These are phyloP conservation scores for Athetis lepigone DNA, from an alignment of 2,888 invertebrate genomes.

Conservation along the genomic window DNA sequence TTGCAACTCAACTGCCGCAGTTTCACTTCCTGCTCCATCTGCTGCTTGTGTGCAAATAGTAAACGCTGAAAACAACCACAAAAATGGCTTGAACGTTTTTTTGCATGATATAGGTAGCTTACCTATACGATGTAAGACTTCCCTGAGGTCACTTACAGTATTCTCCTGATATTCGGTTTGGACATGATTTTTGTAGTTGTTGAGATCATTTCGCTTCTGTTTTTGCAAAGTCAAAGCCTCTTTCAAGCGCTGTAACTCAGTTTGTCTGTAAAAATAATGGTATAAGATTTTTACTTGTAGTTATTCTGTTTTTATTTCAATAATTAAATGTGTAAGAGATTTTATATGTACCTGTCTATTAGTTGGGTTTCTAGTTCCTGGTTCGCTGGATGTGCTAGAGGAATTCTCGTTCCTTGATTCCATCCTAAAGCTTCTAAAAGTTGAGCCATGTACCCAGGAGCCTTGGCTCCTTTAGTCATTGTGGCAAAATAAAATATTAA, in stretches of 20 bases:
- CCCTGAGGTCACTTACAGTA: conserved; percentile 83
- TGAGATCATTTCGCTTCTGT: conserved; percentile 83
- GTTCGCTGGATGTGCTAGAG: conserved; percentile 95
- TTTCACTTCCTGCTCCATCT: conserved; percentile 93
- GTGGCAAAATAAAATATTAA: conserved; percentile 33
- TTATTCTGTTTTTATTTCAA: neutral
- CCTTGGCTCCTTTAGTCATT: conserved; percentile 74
- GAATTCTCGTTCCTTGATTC: conserved; percentile 94
- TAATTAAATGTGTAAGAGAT: neutral
- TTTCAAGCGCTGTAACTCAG: conserved; percentile 84
- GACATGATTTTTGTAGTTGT: conserved; percentile 84
- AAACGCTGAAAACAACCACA: conserved; percentile 87
- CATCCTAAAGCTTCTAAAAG: conserved; percentile 93
- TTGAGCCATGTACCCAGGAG: conserved; percentile 90
- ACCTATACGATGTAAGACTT: no score
- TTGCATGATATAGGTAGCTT: neutral
- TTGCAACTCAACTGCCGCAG: conserved; percentile 86
- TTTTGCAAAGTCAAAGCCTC: conserved; percentile 80
- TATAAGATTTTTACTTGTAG: neutral
- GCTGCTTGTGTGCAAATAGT: conserved; percentile 92
- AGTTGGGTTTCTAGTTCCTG: conserved; percentile 80
- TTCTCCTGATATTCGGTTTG: conserved; percentile 87
- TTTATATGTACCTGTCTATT: conserved; percentile 76
- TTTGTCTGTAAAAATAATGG: conserved; percentile 77
- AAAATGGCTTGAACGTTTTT: neutral